These are phyloP conservation scores for Atherinosoma microstoma DNA, from an alignment of 2,797 vertebrate species.

Conservation along the genomic window DNA sequence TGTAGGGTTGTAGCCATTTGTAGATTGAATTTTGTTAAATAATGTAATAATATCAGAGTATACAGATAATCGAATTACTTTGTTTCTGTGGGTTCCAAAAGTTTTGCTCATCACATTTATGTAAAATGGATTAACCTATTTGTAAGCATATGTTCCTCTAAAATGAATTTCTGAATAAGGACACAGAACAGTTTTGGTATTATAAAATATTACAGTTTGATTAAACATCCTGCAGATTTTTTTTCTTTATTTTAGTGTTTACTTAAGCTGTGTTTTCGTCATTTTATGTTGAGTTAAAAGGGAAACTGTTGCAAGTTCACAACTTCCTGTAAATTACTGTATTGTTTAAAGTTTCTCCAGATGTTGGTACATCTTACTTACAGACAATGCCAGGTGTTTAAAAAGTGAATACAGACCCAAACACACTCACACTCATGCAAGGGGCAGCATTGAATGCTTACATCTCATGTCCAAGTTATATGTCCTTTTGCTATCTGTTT, in stretches of 20 bases:
- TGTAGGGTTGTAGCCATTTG: conserved; percentile 34
- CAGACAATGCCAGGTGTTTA: conserved; percentile 6
- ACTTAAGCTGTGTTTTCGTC: conserved; percentile 52
- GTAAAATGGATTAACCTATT: conserved; percentile 26
- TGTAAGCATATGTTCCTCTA: conserved; percentile 12
- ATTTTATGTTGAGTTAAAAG: conserved; percentile 83
- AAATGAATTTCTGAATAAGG: conserved; percentile 3
- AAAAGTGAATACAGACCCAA: conserved; percentile 33
- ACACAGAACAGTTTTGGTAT: conserved; percentile 2
- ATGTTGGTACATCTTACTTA: conserved; percentile 27
- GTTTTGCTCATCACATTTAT: conserved; percentile 37
- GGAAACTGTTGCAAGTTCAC: conserved; percentile 82
- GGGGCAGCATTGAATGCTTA: conserved; percentile 70
- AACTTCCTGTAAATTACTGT: conserved; percentile 32
- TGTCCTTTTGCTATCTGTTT: conserved; percentile 22
- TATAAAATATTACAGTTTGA: not conserved
- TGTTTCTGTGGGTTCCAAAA: conserved; percentile 28
- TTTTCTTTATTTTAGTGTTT: conserved; percentile 44
- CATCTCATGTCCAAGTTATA: conserved; percentile 47
- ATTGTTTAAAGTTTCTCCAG: conserved; percentile 43
- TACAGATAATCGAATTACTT: conserved; percentile 21
- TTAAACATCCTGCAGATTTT: not conserved
- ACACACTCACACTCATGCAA: conserved; percentile 72
- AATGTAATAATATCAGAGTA: conserved; percentile 24
- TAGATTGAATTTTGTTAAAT: conserved; percentile 35